Base-by-base conservation (phyloP, 2,888 invertebrate genomes). In the Helicoverpa assulta region DNA sequence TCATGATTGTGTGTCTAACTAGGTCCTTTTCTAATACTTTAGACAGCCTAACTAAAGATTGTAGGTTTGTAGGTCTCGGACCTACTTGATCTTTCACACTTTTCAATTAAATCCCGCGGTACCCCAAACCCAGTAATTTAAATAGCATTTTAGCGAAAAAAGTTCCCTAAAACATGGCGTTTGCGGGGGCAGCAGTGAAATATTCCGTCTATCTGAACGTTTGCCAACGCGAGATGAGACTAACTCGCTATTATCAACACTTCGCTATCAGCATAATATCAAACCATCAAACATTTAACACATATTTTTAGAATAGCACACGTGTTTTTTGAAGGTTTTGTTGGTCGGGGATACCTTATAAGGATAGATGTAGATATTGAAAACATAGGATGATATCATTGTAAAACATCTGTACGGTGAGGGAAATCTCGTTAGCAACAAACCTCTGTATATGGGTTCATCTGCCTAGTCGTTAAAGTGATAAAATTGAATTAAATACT, bases 171-270 rank as follows among this genome's bases (percentile, higher is more conserved):
- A 65, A 61, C 63, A 58, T 62, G 21, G 40, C 26, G 14, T 51
- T 19, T 69, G 77, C 71, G 72, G 68, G 76, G 75, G 73, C 66
- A 19, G 69, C 64, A 67, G 68, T 52, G 59, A 75, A 76, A 71
- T 77, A 75, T 75, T 77, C 61, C 18, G 60, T 40, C 43, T n/a
- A 70, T 69, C 77, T 81, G 85, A 82, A 70, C 53, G 14, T 50
- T 40, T 82, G 85, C 85, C 85, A 85, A 84, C 68, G 59, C n/a
- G 14, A 29, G 60, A 18, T 12, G 69, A 16, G 64, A 75, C 65
- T 81, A 67, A 47, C 61, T 54, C 43, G 29, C 14, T 47, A 58
- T 70, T 67, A 81, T 67, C 74, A 70, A 70, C 66, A 70, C 26
- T 26, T 10, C n/a, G 1, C 54, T 68, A 78, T 81, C 66, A 61